A percentile compares a stretch with the other conserved stretches of the same genome.
These are phyloP conservation scores for Agrotis segetum DNA, from an alignment of 2,888 invertebrate genomes.

Conservation along the genomic window DNA sequence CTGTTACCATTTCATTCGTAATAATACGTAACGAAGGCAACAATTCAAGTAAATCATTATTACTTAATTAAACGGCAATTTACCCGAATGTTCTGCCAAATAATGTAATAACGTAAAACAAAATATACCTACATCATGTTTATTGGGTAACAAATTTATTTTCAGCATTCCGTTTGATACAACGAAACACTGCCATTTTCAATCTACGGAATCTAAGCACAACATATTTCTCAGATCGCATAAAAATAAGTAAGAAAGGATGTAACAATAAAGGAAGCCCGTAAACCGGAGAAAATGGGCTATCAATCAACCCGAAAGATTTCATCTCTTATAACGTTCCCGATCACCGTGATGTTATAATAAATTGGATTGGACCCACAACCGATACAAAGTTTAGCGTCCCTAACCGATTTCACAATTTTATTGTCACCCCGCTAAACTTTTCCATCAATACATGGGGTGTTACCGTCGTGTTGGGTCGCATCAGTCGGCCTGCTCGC, in stretches of 20 bases:
- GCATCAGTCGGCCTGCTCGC: conserved; percentile 15
- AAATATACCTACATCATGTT: conserved; percentile 4
- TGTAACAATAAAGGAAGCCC: conserved; percentile 63
- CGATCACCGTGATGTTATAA: conserved; percentile 71
- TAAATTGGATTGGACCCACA: conserved; percentile 72
- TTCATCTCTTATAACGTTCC: conserved; percentile 66
- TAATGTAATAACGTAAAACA: conserved; percentile 12
- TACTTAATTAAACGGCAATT: conserved; percentile 33
- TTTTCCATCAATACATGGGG: conserved; percentile 47
- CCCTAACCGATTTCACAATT: conserved; percentile 50
- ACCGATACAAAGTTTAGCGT: conserved; percentile 60
- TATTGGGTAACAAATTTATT: not conserved
- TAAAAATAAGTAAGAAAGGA: conserved; percentile 49
- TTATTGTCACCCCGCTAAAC: conserved; percentile 54
- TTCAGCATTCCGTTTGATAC: conserved; percentile 4
- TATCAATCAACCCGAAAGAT: conserved; percentile 74
- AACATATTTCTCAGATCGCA: conserved; percentile 32
- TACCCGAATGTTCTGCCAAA: conserved; percentile 17
- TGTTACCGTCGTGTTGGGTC: conserved; percentile 37
- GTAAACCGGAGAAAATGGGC: conserved; percentile 58
- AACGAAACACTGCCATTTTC: conserved; percentile 23
- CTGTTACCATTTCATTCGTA: conserved; percentile 35
- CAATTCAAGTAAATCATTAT: conserved; percentile 39
- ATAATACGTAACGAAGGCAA: conserved; percentile 29
- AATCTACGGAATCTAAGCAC: conserved; percentile 23